These are phyloP conservation scores for Chiloscyllium plagiosum DNA, from an alignment of 2,113 vertebrate species.

Conservation along the genomic window DNA sequence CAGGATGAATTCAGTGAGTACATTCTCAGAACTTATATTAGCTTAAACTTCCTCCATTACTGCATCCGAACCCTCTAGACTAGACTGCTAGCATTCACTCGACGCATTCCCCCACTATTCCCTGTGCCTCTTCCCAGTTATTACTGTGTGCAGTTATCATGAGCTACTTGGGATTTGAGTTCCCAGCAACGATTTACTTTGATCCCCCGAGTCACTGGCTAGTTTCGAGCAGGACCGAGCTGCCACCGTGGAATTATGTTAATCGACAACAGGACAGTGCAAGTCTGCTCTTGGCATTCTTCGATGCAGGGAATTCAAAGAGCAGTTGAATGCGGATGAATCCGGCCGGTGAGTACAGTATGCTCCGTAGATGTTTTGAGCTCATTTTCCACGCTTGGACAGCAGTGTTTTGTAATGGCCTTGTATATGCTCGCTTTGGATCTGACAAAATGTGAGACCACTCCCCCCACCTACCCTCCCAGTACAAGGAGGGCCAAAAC, in stretches of 20 bases:
- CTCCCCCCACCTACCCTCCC: background rate
- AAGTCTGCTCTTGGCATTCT: background rate
- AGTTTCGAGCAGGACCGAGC: background rate
- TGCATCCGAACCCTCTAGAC: no score
- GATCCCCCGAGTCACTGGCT: background rate
- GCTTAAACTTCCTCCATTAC: no score
- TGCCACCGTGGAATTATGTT: background rate
- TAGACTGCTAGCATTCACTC: no score
- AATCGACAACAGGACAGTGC: background rate
- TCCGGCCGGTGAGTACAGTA: background rate
- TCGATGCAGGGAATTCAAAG: background rate
- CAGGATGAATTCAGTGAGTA: no score
- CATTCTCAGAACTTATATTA: no score
- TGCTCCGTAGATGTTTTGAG: background rate
- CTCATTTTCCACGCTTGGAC: background rate
- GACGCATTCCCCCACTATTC: background rate
- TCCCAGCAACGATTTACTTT: background rate
- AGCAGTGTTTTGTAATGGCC: background rate
- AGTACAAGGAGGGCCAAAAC: no score
- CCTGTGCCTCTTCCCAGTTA: background rate
- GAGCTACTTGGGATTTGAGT: background rate
- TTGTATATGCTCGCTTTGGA: background rate
- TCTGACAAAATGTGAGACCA: background rate
- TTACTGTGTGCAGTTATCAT: background rate
- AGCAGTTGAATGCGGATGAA: background rate